A percentile compares a stretch with the other conserved stretches of the same genome.
Evolutionary conservation across 2,113 vertebrate species (phyloP).

Genomic region (Orcinus orca): DNA sequence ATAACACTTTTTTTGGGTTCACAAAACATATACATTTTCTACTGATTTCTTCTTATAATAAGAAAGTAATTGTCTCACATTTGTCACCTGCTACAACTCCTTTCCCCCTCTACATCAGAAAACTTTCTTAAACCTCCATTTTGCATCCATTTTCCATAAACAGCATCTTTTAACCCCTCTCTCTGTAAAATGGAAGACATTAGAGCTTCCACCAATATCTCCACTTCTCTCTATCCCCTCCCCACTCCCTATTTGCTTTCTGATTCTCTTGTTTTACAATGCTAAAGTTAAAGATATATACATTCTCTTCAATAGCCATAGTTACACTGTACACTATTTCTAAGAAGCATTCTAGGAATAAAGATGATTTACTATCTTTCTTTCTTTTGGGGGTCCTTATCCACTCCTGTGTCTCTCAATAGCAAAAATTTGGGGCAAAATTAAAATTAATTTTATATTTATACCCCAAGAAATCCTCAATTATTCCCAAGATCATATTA

Average conservation of each 20-base stretch:
- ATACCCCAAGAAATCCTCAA: background rate
- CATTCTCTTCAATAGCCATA: background rate
- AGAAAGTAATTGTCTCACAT: background rate
- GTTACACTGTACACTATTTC: background rate
- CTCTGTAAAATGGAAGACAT: background rate
- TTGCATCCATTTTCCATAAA: background rate
- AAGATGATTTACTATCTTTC: background rate
- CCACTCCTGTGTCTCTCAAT: background rate
- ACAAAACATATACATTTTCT: background rate
- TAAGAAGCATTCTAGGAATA: background rate
- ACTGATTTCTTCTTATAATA: background rate
- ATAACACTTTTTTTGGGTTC: background rate
- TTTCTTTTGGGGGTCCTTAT: background rate
- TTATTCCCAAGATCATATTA: background rate
- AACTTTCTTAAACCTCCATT: background rate
- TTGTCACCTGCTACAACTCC: background rate
- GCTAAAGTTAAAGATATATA: background rate
- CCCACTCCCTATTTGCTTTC: background rate
- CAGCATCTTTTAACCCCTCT: background rate
- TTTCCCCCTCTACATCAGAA: background rate
- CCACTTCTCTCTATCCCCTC: background rate
- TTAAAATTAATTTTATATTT: background rate
- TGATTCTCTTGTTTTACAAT: background rate
- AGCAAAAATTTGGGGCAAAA: background rate
- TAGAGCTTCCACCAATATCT: background rate